Percentiles rank a stretch among this genome's conserved stretches.
Conservation (phyloP, 2,888 invertebrate species). For the Atrina japonica region DNA sequence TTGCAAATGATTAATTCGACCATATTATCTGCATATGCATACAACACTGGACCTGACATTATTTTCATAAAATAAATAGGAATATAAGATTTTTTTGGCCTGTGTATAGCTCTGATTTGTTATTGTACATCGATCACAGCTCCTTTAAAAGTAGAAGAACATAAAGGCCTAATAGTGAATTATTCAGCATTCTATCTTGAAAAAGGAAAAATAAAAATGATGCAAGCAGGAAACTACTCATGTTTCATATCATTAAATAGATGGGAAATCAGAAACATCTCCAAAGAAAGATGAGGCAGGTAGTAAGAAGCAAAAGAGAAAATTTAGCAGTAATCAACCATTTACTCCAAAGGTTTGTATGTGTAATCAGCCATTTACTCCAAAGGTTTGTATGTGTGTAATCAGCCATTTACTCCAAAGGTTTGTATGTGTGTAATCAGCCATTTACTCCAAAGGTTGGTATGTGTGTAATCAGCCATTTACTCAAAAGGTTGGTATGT, state of each 20-base stretch:
- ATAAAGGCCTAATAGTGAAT: no score
- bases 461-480: constrained; percentile 83
- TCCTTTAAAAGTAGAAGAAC: no score
- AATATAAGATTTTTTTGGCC: no score
- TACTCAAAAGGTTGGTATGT: constrained; percentile 84
- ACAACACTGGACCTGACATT: no score
- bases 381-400: constrained; percentile 83
- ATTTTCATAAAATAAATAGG: no score
- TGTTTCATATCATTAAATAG: background rate
- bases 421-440: constrained; percentile 57
- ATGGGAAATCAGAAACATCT: background rate
- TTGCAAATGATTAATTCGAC: no score
- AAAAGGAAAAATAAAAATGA: no score
- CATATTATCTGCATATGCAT: no score
- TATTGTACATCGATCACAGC: no score
- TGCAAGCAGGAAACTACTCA: no score
- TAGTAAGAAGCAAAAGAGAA: constrained; percentile 56
- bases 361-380: constrained; percentile 85
- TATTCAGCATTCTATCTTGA: no score
- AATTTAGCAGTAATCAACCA: constrained; percentile 82
- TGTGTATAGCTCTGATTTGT: no score
- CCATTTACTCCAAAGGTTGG: constrained; percentile 89
- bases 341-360: constrained; percentile 88
- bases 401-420: constrained; percentile 89
- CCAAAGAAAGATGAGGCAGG: constrained; percentile 34